Evolutionary conservation across 2,113 vertebrate genomes (phyloP).

Genomic region (Sterrhoptilus dennistouni): DNA sequence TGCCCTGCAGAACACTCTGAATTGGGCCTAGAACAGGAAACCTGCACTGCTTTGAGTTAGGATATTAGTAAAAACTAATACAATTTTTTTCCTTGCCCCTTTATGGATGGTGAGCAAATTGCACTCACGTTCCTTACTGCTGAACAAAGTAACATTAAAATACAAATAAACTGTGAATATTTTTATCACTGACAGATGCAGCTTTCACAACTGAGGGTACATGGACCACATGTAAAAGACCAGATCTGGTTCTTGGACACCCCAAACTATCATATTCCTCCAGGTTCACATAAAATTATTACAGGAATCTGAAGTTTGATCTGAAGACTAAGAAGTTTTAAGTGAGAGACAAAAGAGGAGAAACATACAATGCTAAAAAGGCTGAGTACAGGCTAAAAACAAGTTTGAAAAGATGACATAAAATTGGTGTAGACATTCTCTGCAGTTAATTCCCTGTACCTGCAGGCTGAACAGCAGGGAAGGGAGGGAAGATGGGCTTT

Average conservation of each 20-base stretch:
- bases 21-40: not conserved
- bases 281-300: not conserved
- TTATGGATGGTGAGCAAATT: not conserved
- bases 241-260: not conserved
- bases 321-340: not conserved
- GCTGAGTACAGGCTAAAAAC: not conserved
- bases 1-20: not conserved
- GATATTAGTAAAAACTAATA: not conserved
- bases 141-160: not conserved
- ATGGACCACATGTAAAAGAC: not conserved
- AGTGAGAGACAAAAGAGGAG: not conserved
- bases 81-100: not conserved
- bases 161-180: not conserved
- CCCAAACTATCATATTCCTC: not conserved
- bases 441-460: not conserved
- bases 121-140: not conserved
- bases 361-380: not conserved
- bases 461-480: not conserved
- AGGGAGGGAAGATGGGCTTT: not conserved
- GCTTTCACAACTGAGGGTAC: not conserved
- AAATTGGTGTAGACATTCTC: not conserved
- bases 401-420: not conserved
- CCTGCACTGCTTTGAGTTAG: not conserved
- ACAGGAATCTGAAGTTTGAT: not conserved
- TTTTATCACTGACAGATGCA: not conserved